These are phyloP conservation scores for Drosophila sp. DNA, from an alignment of 1,140 invertebrate species.

Conservation along the genomic window DNA sequence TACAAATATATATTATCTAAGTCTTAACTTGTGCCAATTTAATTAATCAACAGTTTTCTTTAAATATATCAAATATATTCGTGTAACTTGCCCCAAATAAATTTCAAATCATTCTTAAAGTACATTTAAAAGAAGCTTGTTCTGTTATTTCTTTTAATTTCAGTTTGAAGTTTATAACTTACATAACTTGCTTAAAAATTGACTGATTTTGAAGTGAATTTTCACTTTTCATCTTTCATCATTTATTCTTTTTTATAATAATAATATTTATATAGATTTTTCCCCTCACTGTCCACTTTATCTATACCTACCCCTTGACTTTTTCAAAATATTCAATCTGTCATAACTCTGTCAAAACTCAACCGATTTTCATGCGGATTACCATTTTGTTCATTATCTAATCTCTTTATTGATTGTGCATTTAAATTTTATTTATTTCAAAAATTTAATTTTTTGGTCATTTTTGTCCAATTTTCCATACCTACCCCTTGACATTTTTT, in stretches of 20 bases:
- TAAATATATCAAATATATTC: constrained; percentile 10
- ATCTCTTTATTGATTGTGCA: not conserved
- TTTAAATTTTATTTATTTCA: not conserved
- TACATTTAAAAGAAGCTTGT: too few species aligned
- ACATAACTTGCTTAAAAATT: not conserved
- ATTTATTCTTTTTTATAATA: not conserved
- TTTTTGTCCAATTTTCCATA: too few species aligned
- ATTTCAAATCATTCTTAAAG: constrained; percentile 22
- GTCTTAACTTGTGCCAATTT: constrained; percentile 65
- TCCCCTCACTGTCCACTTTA: too few species aligned
- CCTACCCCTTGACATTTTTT: too few species aligned
- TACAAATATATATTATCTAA: constrained; percentile 52
- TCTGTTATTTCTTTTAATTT: too few species aligned
- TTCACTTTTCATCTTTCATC: too few species aligned
- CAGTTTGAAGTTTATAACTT: too few species aligned
- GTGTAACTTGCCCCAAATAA: constrained; percentile 46
- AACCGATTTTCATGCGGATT: not conserved
- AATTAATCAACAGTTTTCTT: constrained; percentile 23
- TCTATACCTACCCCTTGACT: too few species aligned
- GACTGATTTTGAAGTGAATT: too few species aligned
- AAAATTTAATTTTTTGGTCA: too few species aligned
- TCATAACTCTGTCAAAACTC: not conserved
- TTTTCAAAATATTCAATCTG: not conserved
- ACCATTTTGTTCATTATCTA: not conserved
- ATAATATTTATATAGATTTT: too few species aligned